Evolutionary conservation across 2,797 vertebrate genomes (phyloP), one percentile per base, ranked within the genome.

Genomic region (Hippopotamyrus pictus): DNA sequence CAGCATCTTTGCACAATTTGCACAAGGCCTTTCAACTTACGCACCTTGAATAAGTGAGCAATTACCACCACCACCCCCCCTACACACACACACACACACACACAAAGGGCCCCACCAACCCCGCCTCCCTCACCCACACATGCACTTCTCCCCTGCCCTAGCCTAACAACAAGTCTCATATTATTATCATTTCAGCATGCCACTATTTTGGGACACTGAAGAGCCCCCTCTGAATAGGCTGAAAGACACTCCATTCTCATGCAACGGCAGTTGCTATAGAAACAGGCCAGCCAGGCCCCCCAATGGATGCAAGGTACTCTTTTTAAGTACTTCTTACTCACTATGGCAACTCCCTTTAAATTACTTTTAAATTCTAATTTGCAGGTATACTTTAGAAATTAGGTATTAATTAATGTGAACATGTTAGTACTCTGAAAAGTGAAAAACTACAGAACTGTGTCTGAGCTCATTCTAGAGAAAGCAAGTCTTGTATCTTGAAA

Each of bases 181-280:
- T 89, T 85, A 84, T 84, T 69, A 69, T 54, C 88, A 86, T 69
- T 89, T 89, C 88, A 89, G 88, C 44, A 59, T 8, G 22, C 59
- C 88, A 73, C 76, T 89, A 50, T 73, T 73, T 73, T 73, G 48
- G 59, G 83, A 50, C 48, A 86, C 59, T 89, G 8, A 50, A 86
- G 59, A 86, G 59, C 59, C 33, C 9, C 33, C n/a, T 86, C 59
- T 86, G 46, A 85, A 69, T 69, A 86, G 83, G 57, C 59, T 50
- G 82, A 86, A 89, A 86, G 57, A 89, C 41, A 86, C 88, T 69
- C 59, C 11, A 37, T 51, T 89, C 57, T 65, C 69, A 41, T 37
- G 57, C 82, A 65, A 86, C 48, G 19, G 88, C 83, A 86, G 88
- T 89, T 89, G 88, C 88, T 86, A 89, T 89, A 85, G 88, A 89